A percentile compares a stretch with the other conserved stretches of the same genome.
Evolutionary conservation across 2,888 invertebrate genomes (phyloP).

Genomic region (Pristionchus exspectatus): DNA sequence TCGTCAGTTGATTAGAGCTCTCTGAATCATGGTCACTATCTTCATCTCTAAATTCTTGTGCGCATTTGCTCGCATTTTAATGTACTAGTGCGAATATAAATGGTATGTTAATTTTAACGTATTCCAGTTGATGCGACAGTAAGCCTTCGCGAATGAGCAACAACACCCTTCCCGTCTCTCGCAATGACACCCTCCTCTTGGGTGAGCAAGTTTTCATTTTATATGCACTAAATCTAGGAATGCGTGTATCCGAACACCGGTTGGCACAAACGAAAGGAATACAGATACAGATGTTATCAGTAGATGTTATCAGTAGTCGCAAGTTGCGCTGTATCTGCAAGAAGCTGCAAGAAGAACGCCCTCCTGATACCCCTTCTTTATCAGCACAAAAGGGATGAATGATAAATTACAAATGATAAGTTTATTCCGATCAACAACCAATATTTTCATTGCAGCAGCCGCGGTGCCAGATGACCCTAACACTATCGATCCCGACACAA

Average conservation of each 20-base stretch:
- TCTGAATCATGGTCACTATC: not conserved
- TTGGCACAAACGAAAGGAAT: too few relatives aligned
- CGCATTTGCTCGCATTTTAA: not conserved
- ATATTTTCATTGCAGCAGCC: not conserved
- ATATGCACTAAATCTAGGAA: not conserved
- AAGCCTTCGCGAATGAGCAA: conserved; percentile 20
- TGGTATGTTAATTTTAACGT: not conserved
- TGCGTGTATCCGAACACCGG: not conserved
- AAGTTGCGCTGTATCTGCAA: too few relatives aligned
- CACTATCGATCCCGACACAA: not conserved
- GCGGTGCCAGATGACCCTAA: not conserved
- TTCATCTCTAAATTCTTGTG: not conserved
- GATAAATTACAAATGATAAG: too few relatives aligned
- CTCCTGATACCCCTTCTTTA: too few relatives aligned
- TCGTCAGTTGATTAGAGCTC: not conserved
- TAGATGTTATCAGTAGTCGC: too few relatives aligned
- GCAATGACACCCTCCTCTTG: not conserved
- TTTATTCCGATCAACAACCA: not conserved
- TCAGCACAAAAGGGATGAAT: too few relatives aligned
- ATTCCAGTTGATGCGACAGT: conserved; percentile 35
- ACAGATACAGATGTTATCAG: too few relatives aligned
- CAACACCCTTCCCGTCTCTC: not conserved
- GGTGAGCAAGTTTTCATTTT: too few relatives aligned
- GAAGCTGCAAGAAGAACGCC: too few relatives aligned
- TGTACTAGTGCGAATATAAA: not conserved